Evolutionary conservation across 1,140 invertebrate species (phyloP).

Genomic region (Drosophila persimilis): DNA sequence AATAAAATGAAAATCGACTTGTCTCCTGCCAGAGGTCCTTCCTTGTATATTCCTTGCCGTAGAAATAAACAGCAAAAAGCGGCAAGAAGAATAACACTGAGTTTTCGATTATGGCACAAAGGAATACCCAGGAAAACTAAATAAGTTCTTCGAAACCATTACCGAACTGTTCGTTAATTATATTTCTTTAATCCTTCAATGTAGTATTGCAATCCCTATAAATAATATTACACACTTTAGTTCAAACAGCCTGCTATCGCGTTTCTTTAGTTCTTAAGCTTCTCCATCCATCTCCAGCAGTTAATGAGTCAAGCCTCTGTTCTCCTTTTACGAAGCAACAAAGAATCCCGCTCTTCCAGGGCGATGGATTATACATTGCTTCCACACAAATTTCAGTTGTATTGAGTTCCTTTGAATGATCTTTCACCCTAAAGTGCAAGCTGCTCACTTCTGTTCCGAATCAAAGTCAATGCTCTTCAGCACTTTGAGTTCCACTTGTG

Average conservation of each 20-base stretch:
- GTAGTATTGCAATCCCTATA: too few species aligned
- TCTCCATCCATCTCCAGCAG: too few species aligned
- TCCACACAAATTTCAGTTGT: conserved; percentile 2
- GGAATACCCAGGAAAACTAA: conserved; percentile 34
- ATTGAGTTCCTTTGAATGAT: conserved; percentile 10
- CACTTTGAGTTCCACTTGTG: conserved; percentile 38
- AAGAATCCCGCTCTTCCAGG: background rate
- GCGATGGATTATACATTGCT: conserved; percentile 8
- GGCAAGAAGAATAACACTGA: conserved; percentile 18
- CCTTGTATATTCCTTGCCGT: conserved; percentile 5
- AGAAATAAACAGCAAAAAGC: conserved; percentile 13
- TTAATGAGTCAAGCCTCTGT: too few species aligned
- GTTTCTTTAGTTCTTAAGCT: too few species aligned
- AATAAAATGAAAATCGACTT: conserved; percentile 65
- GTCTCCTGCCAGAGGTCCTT: conserved; percentile 11
- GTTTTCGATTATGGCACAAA: conserved; percentile 13
- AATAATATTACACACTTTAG: too few species aligned
- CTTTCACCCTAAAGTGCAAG: background rate
- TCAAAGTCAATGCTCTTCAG: conserved; percentile 43
- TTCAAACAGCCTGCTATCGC: too few species aligned
- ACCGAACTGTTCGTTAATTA: background rate
- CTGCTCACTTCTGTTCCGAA: conserved; percentile 4
- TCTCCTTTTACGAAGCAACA: too few species aligned
- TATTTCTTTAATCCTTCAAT: too few species aligned
- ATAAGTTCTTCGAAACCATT: conserved; percentile 4